Percentiles rank a stretch among this genome's conserved stretches.
Evolutionary conservation across 2,797 vertebrate species (phyloP).

Genomic region (Channa striata): DNA sequence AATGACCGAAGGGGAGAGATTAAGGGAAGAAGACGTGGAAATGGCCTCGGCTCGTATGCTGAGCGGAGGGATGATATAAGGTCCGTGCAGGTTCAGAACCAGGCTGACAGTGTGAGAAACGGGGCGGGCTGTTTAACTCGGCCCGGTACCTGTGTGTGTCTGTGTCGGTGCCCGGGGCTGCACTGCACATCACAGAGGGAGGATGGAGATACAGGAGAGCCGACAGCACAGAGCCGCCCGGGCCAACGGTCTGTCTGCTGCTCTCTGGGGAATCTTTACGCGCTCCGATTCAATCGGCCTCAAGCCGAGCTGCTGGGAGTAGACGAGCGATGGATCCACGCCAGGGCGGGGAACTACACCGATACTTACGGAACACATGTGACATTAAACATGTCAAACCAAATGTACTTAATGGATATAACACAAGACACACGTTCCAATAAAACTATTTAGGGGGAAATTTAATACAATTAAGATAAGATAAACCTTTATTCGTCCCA

Average conservation of each 20-base stretch:
- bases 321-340: background rate
- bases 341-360: background rate
- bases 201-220: constrained; percentile 25
- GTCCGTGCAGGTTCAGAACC: constrained; percentile 26
- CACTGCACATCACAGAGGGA: constrained; percentile 30
- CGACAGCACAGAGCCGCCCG: background rate
- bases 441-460: no score
- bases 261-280: constrained; percentile 59
- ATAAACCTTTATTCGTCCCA: no score
- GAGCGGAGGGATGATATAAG: background rate
- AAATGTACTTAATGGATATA: no score
- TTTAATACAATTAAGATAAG: no score
- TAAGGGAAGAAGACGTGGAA: constrained; percentile 15
- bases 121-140: constrained; percentile 47
- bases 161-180: constrained; percentile 32
- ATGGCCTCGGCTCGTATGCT: constrained; percentile 25
- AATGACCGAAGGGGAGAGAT: constrained; percentile 7
- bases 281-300: constrained; percentile 48
- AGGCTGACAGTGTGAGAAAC: no score
- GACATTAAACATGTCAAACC: no score
- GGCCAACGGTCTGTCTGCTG: constrained; percentile 23
- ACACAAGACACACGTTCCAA: no score
- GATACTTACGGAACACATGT: no score
- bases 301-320: constrained; percentile 23
- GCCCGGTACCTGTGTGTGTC: constrained; percentile 14